Base-by-base conservation (phyloP, 2,113 vertebrate genomes). In the Phyllostomus discolor region DNA sequence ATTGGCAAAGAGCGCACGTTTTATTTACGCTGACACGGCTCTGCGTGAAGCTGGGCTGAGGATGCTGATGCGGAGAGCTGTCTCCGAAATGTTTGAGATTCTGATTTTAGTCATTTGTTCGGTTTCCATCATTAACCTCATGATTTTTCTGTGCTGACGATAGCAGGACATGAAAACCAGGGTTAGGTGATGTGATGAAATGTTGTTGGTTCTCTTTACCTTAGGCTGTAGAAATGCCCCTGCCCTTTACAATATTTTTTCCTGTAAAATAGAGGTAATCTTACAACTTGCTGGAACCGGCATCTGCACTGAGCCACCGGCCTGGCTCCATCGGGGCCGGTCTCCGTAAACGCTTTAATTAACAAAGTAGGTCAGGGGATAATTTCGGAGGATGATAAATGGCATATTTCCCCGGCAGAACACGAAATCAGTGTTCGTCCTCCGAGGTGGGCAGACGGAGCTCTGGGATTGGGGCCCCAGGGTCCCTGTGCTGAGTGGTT, bases 291-390 rank as follows among this genome's bases (percentile, higher is more conserved):
- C 31, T 78, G 46, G 38, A 75, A n/a, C 54, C 10, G 41, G 93
- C 62, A 69, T 20, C 54, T 31, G 80, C 83, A 1, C 28, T 87
- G 72, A 88, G 52, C 57, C 73, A 43, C 15, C 28, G 46, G 24
- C 78, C 43, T 73, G 73, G 9, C 20, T 66, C 43, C 88, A 4
- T 46, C 75, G 78, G 90, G 62, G 46, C 54, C 69, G 87, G 72
- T 52, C 15, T 73, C 0, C 73, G 38, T 70, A 78, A 70, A 14
- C 81, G 0, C 54, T 79, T 93, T 93, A 86, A 86, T 98, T 98
- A 85, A 82, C 59, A 93, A 97, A 97, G 69, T 95, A 96, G 92
- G 92, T 98, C 78, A 22, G 59, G 95, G 38, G 89, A 0, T 85
- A 78, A 62, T 94, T 97, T 97, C 90, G 72, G 78, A 96, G 66